Evolutionary conservation across 2,113 vertebrate genomes (phyloP).

Genomic region (Percopsis transmontana): DNA sequence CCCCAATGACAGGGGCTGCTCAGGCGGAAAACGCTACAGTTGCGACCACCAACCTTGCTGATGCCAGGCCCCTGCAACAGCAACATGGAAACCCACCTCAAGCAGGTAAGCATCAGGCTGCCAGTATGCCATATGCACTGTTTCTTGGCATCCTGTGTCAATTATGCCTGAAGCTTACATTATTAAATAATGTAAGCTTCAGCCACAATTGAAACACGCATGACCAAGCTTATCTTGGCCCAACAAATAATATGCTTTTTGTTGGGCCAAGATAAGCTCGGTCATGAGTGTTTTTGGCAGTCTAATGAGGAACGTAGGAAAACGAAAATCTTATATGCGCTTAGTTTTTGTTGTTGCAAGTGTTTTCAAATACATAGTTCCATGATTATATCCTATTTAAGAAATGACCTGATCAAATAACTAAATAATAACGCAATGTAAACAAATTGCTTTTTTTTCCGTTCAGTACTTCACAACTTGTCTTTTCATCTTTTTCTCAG

Average conservation of each 20-base stretch:
- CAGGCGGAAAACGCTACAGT: conserved; percentile 32
- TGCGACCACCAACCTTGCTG: conserved; percentile 6
- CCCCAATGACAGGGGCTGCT: conserved; percentile 9
- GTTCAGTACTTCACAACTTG: neutral
- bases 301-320: neutral
- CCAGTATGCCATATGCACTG: neutral
- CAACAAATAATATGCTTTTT: too few species aligned
- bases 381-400: neutral
- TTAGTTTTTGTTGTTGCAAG: conserved; percentile 14
- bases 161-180: too few species aligned
- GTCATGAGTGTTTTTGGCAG: conserved; percentile 35
- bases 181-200: too few species aligned
- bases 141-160: too few species aligned
- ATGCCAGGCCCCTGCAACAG: conserved; percentile 35
- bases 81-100: conserved; percentile 62
- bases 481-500: conserved; percentile 63
- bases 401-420: neutral
- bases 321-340: conserved; percentile 38
- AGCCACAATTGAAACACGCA: neutral
- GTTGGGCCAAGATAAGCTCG: conserved; percentile 10
- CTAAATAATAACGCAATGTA: neutral
- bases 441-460: neutral
- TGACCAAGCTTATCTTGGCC: conserved; percentile 26
- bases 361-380: neutral
- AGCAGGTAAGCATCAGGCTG: conserved; percentile 47